These are phyloP conservation scores for Austrolebias charrua DNA, from an alignment of 2,797 vertebrate species.

Conservation along the genomic window DNA sequence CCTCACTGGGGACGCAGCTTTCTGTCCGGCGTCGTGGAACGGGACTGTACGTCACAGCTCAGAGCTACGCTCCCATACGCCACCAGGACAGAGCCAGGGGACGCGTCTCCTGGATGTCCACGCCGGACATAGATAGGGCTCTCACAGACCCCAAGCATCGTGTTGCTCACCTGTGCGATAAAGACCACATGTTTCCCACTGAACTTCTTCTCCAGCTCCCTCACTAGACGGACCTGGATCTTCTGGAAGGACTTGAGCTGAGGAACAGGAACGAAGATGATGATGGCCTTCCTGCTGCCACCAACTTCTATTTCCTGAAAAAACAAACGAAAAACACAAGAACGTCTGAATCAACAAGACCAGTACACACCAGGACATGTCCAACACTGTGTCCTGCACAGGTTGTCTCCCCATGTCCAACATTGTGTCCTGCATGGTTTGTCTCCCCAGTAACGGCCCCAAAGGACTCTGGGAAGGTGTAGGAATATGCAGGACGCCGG, in stretches of 20 bases:
- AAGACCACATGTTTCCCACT: constrained; percentile 99
- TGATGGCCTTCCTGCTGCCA: constrained; percentile 95
- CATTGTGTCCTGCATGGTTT: constrained; percentile 76
- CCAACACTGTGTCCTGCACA: too few relatives aligned
- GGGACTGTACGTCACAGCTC: constrained; percentile 72
- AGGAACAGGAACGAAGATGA: constrained; percentile 97
- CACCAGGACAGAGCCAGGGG: constrained; percentile 86
- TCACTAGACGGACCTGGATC: constrained; percentile 95
- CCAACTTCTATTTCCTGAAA: constrained; percentile 94
- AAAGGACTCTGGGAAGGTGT: constrained; percentile 71
- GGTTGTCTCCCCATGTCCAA: too few relatives aligned
- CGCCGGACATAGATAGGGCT: constrained; percentile 55
- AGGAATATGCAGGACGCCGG: constrained; percentile 75
- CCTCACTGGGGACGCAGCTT: constrained; percentile 63
- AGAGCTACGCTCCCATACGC: constrained; percentile 82
- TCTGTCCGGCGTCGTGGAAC: constrained; percentile 73
- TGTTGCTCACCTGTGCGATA: constrained; percentile 90
- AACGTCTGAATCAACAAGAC: too few relatives aligned
- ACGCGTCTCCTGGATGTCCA: constrained; percentile 82
- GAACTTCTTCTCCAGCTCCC: constrained; percentile 98
- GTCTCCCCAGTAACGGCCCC: constrained; percentile 71
- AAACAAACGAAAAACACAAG: rapidly evolving
- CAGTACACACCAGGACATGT: too few relatives aligned
- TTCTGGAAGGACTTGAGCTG: constrained; percentile 99
- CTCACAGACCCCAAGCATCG: not conserved